Percentiles rank a stretch among this genome's conserved stretches.
Evolutionary conservation across 2,797 vertebrate genomes (phyloP).

Genomic region (Cynodonichthys magdalenae): DNA sequence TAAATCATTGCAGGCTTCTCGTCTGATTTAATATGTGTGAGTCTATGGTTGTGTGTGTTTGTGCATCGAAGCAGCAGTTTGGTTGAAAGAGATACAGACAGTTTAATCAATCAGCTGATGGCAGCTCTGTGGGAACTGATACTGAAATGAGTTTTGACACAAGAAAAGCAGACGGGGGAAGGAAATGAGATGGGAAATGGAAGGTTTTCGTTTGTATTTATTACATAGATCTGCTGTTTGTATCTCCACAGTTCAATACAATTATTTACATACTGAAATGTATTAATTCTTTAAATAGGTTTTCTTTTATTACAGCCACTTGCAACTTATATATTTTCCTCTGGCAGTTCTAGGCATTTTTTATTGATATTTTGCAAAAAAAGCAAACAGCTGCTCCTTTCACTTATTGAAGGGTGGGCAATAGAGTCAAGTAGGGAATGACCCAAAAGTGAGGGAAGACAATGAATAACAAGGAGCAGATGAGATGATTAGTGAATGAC

Average conservation of each 20-base stretch:
- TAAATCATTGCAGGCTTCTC: constrained; percentile 59
- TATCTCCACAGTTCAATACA: not conserved
- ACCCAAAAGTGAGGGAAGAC: too few species aligned
- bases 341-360: not conserved
- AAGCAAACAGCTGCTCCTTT: too few species aligned
- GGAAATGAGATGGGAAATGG: constrained; percentile 51
- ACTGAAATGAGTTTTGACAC: constrained; percentile 21
- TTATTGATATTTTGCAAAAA: too few species aligned
- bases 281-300: not conserved
- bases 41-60: constrained; percentile 14
- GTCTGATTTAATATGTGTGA: constrained; percentile 55
- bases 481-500: too few species aligned
- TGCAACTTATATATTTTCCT: constrained; percentile 14
- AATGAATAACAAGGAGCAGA: too few species aligned
- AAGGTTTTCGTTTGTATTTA: constrained; percentile 39
- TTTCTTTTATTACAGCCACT: not conserved
- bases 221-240: constrained; percentile 17
- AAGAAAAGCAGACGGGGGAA: constrained; percentile 24
- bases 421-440: too few species aligned
- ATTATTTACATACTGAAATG: not conserved
- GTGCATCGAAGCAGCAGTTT: constrained; percentile 4
- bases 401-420: too few species aligned
- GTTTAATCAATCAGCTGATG: constrained; percentile 62
- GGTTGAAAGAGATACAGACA: constrained; percentile 39
- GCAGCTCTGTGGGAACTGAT: constrained; percentile 26